Evolutionary conservation across 2,888 invertebrate species (phyloP).

Genomic region (Anorthoa munda): DNA sequence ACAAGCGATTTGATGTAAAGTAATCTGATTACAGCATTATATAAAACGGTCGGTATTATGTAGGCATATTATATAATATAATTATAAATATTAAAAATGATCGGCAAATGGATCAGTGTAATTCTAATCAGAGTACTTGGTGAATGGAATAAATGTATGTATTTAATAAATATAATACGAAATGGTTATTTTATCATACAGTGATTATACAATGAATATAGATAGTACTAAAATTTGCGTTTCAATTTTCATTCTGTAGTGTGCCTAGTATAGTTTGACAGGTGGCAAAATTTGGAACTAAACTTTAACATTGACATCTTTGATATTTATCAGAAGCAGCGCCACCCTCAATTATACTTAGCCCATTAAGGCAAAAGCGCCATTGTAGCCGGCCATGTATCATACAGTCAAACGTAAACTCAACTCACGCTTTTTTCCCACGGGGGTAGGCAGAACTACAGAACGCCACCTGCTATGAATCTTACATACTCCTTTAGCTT

Average conservation of each 20-base stretch:
- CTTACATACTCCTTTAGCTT: too few species aligned
- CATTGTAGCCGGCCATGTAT: not conserved
- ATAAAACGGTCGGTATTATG: not conserved
- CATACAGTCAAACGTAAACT: too few species aligned
- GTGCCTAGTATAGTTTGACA: constrained; percentile 19
- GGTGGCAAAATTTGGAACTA: not conserved
- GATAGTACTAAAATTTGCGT: not conserved
- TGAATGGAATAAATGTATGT: constrained; percentile 36
- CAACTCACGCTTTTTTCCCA: too few species aligned
- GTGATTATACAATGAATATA: constrained; percentile 20
- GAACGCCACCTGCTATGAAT: too few species aligned
- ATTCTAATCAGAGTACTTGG: not conserved
- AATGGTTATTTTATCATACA: constrained; percentile 24
- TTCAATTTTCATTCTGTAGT: not conserved
- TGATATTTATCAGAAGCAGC: not conserved
- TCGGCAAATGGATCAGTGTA: constrained; percentile 5
- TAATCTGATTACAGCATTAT: constrained; percentile 11
- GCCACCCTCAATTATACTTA: not conserved
- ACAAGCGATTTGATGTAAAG: constrained; percentile 40
- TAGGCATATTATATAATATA: not conserved
- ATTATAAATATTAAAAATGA: not conserved
- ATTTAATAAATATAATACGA: constrained; percentile 21
- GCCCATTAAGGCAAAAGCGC: not conserved
- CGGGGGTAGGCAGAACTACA: too few species aligned
- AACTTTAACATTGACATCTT: not conserved